A percentile compares a stretch with the other conserved stretches of the same genome.
These are phyloP conservation scores for Nycticebus coucang DNA, from an alignment of 2,113 vertebrate species.

Conservation along the genomic window DNA sequence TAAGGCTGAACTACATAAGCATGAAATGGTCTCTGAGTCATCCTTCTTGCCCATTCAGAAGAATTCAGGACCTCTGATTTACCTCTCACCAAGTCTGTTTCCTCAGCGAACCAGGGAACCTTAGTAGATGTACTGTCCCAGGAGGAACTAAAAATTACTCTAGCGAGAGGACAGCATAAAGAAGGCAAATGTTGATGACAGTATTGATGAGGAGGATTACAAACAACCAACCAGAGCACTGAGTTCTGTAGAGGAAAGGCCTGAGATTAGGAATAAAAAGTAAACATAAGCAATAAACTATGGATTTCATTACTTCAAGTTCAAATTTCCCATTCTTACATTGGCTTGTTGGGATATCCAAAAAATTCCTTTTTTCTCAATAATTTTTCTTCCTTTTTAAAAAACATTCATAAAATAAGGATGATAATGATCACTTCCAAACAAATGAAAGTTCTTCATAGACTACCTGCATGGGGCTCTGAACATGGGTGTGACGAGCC, in stretches of 20 bases:
- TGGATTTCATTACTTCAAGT: background rate
- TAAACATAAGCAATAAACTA: background rate
- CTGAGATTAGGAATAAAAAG: background rate
- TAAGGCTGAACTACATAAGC: background rate
- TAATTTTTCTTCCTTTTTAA: background rate
- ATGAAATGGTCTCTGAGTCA: background rate
- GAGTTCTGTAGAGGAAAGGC: background rate
- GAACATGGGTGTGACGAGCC: rapidly evolving
- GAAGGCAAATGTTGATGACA: background rate
- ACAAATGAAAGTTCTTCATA: background rate
- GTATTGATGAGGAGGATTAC: background rate
- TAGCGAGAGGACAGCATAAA: background rate
- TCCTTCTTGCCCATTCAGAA: background rate
- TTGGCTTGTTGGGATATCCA: background rate
- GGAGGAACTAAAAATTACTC: background rate
- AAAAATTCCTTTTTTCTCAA: background rate
- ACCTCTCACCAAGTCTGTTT: background rate
- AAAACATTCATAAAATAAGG: background rate
- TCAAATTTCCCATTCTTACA: background rate
- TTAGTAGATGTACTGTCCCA: background rate
- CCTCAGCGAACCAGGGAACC: background rate
- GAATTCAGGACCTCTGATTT: background rate
- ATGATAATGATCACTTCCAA: background rate
- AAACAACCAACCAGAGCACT: background rate
- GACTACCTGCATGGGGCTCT: background rate